Base-by-base conservation (phyloP, 1,140 invertebrate species). In the Muscidifurax raptorellus region DNA sequence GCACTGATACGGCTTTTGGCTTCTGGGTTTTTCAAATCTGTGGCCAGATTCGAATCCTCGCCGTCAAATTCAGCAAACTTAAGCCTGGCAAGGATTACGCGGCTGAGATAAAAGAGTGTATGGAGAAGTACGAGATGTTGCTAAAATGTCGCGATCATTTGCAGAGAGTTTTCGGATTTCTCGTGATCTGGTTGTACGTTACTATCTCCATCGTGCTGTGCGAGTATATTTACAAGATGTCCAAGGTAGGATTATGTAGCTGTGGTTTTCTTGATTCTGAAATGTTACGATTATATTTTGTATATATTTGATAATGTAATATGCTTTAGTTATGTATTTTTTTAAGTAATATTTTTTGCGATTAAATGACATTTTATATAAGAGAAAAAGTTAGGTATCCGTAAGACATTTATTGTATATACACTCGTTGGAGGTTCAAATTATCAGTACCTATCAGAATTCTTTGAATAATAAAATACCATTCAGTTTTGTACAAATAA, bases 1-100 rank as follows among this genome's bases (percentile, higher is more conserved):
- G 76, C 9, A 78, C 87, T 0, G 90, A 90, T 36, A 84, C 86
- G 2, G 52, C 87, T 10, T 90, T 88, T 82, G 86, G 86, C 22
- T 76, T 88, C 27, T 86, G 87, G 22, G 52, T 87, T 32, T 88
- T 88, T 80, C 90, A 89, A 81, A 87, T 90, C 15, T 66, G 77
- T 6, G 86, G 64, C 6, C 78, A 87, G 83, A 69, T 67, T 59
- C 82, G 44, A 36, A 86, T 28, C 66, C 86, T 78, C 79, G 80
- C 40, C 6, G 82, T 28, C 52, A 88, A 86, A 40, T 86, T 88
- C 22, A 76, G 67, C n/a, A 82, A 86, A 83, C n/a, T 88, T 18
- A 22, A 80, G 64, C 47, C 67, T 12, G 64, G 84, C 5, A 74
- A 84, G 9, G 27, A 76, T 27, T 44, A 80, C 32, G 15, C 25